Evolutionary conservation across 2,797 vertebrate species (phyloP).

Genomic region (Podarcis lilfordi): DNA sequence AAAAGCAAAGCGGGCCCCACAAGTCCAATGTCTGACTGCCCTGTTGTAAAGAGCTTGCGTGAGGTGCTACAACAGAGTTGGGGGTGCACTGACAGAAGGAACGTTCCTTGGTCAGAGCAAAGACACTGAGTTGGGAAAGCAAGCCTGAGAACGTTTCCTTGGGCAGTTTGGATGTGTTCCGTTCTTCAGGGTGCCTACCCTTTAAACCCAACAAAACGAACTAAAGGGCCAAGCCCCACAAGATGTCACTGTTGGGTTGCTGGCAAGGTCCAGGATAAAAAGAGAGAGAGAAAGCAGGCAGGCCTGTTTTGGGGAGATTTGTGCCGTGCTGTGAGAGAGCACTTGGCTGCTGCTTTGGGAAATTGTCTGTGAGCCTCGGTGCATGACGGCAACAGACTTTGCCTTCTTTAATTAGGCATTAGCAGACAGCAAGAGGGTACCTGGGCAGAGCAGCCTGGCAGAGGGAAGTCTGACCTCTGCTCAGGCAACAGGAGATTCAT

Average conservation of each 20-base stretch:
- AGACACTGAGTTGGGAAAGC: neutral
- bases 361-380: constrained; percentile 12
- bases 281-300: neutral
- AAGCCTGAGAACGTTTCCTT: neutral
- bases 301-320: neutral
- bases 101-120: neutral
- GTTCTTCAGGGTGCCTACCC: neutral
- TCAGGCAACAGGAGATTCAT: neutral
- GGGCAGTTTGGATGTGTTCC: neutral
- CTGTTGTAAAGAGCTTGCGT: neutral
- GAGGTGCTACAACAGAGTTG: no score
- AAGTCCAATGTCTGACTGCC: no score
- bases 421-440: neutral
- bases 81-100: no score
- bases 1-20: no score
- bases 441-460: neutral
- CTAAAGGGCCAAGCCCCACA: constrained; percentile 30
- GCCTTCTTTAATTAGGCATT: constrained; percentile 6
- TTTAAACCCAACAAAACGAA: neutral
- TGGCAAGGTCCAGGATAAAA: neutral
- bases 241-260: constrained; percentile 66
- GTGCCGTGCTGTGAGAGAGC: neutral
- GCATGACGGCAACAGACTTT: neutral
- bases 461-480: neutral
- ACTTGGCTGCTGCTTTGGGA: fast-evolving